Conservation (phyloP, 2,888 invertebrate species). For the Megaustenia siamemsis region DNA sequence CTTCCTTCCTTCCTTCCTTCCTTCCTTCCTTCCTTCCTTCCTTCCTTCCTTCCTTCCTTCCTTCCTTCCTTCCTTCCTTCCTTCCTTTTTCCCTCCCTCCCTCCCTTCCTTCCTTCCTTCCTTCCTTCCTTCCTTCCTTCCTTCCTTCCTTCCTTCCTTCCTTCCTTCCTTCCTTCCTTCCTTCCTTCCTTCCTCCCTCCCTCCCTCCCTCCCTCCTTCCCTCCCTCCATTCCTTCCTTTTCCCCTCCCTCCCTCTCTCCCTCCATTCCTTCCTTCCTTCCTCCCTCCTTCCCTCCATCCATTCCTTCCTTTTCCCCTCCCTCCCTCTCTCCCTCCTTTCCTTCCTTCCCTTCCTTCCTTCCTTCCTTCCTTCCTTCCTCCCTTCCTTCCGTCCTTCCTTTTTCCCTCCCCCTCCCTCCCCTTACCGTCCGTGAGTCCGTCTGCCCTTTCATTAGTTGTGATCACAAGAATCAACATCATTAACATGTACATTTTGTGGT, state of each 20-base stretch:
- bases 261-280: no score
- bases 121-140: background rate
- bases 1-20: constrained; percentile 6
- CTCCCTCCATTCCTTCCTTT: background rate
- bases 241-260: no score
- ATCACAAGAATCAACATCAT: no score
- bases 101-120: background rate
- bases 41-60: background rate
- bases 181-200: background rate
- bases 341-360: background rate
- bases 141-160: background rate
- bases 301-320: no score
- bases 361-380: background rate
- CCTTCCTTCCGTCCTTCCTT: background rate
- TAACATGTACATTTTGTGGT: no score
- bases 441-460: no score
- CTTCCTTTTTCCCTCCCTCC: background rate
- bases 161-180: background rate
- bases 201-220: background rate
- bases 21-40: background rate
- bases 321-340: no score
- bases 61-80: constrained; percentile 6
- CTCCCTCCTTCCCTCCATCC: no score
- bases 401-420: background rate
- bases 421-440: no score